Conservation (phyloP, 53 echinoderm and acorn worm species). For the Holothuria leucospilota region DNA sequence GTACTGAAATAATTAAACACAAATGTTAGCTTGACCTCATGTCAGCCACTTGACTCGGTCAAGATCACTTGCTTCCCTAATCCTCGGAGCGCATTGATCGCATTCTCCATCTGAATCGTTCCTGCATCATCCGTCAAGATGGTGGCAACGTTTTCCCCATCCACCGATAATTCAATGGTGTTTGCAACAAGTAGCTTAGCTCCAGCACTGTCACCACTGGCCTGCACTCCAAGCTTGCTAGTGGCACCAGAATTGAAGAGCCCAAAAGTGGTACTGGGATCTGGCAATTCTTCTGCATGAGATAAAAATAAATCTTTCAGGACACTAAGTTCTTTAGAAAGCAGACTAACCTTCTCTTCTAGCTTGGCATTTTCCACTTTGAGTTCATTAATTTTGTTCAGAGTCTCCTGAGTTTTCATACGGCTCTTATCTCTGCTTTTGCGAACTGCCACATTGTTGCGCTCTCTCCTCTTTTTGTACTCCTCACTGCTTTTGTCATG, state of each 20-base stretch:
- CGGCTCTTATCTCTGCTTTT: slow-evolving; percentile 88
- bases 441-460: slow-evolving; percentile 96
- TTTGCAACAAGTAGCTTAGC: slow-evolving; percentile 27
- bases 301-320: slow-evolving; percentile 93
- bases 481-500: slow-evolving; percentile 83
- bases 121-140: neutral
- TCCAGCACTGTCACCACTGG: neutral
- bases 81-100: neutral
- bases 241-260: slow-evolving; percentile 80
- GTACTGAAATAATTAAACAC: neutral
- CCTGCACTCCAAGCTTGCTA: neutral
- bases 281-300: slow-evolving; percentile 89
- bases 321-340: slow-evolving; percentile 92
- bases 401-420: slow-evolving; percentile 76
- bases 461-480: slow-evolving; percentile 84
- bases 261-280: slow-evolving; percentile 87
- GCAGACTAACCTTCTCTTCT: slow-evolving; percentile 83
- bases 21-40: neutral
- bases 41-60: slow-evolving; percentile 36
- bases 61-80: slow-evolving; percentile 11
- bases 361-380: slow-evolving; percentile 88
- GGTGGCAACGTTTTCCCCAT: slow-evolving; percentile 6
- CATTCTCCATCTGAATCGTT: slow-evolving; percentile 7
- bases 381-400: slow-evolving; percentile 77
- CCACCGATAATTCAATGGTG: slow-evolving; percentile 34